Conservation (phyloP, 2,797 vertebrate genomes). For the Hippoglossus hippoglossus region DNA sequence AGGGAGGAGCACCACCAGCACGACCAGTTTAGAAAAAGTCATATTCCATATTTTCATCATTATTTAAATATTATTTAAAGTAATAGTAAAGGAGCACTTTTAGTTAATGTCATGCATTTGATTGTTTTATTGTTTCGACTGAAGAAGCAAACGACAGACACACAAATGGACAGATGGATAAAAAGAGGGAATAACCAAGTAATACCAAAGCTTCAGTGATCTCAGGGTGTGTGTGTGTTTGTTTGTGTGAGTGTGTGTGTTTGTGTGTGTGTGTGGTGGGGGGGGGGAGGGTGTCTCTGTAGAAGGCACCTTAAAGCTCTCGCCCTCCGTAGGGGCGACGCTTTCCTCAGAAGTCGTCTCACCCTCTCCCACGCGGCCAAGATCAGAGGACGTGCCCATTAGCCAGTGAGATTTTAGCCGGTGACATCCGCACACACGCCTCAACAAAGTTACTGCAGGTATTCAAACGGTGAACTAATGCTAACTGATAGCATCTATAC, state of each 20-base stretch:
- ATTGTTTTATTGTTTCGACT: too few species aligned
- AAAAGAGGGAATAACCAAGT: too few species aligned
- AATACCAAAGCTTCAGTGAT: background rate
- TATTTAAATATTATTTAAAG: constrained; percentile 3
- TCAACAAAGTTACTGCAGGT: too few species aligned
- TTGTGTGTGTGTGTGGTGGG: too few species aligned
- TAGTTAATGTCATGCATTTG: background rate
- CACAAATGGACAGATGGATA: too few species aligned
- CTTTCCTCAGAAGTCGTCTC: constrained; percentile 34
- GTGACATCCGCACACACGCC: too few species aligned
- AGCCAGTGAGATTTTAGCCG: too few species aligned
- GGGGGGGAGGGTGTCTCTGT: background rate
- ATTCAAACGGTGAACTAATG: too few species aligned
- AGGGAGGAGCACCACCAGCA: constrained; percentile 8
- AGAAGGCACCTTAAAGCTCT: constrained; percentile 27
- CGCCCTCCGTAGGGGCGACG: constrained; percentile 14
- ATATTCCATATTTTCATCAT: constrained; percentile 49
- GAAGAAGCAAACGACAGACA: too few species aligned
- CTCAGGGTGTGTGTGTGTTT: background rate
- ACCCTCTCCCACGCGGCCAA: constrained; percentile 32
- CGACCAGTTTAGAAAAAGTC: constrained; percentile 29
- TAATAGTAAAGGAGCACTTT: too few species aligned
- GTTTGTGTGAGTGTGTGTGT: too few species aligned
- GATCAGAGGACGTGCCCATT: constrained; percentile 33
- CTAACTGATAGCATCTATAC: too few species aligned